A percentile compares a stretch with the other conserved stretches of the same genome.
Conservation (phyloP, 2,888 invertebrate species). For the Dynastes grantii region DNA sequence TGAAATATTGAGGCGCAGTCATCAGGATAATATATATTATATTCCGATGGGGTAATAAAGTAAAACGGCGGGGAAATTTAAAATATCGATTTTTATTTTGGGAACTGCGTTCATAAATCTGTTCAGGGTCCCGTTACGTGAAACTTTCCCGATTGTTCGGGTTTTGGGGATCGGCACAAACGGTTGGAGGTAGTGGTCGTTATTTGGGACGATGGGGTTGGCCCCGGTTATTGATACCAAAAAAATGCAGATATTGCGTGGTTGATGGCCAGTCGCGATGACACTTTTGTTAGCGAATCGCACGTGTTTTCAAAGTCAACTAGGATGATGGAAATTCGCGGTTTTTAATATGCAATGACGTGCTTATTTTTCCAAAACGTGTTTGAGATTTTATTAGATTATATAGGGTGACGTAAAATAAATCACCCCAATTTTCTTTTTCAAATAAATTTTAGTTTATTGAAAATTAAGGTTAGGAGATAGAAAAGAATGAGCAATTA, state of each 20-base stretch:
- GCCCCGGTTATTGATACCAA: background rate
- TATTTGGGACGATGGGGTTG: background rate
- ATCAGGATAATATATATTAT: conserved; percentile 24
- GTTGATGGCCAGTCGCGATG: background rate
- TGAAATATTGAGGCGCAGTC: conserved; percentile 21
- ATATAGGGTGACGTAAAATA: too few species aligned
- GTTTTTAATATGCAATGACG: background rate
- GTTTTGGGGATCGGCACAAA: too few species aligned
- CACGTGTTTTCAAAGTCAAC: background rate
- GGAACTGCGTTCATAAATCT: conserved; percentile 32
- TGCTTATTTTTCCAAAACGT: too few species aligned
- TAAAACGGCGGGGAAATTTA: conserved; percentile 12
- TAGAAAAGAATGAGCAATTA: too few species aligned
- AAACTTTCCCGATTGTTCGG: too few species aligned
- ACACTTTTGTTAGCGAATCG: background rate
- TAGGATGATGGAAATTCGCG: background rate
- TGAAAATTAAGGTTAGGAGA: too few species aligned
- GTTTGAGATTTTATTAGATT: too few species aligned
- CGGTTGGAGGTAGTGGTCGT: background rate
- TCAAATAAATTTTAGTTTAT: too few species aligned
- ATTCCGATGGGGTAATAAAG: conserved; percentile 23
- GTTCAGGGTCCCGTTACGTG: background rate
- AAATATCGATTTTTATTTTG: conserved; percentile 34
- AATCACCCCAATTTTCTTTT: too few species aligned
- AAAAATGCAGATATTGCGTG: background rate